Conservation (phyloP, 2,888 invertebrate genomes). For the Dynastes tityus region DNA sequence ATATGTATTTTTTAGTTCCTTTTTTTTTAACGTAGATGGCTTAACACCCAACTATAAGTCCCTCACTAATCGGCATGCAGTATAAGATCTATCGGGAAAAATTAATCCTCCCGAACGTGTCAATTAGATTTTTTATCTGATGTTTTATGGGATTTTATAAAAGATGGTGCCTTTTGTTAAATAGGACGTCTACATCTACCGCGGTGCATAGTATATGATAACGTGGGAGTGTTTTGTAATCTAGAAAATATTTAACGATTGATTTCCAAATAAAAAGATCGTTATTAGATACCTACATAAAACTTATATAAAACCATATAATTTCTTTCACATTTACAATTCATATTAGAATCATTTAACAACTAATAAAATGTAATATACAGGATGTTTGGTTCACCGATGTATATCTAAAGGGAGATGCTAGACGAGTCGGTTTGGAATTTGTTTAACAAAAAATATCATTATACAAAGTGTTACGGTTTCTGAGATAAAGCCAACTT, state of each 20-base stretch:
- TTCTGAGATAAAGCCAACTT: too few relatives aligned
- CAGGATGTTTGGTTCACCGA: too few relatives aligned
- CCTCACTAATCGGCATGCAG: conserved; percentile 18
- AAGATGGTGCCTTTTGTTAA: neutral
- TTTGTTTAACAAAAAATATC: too few relatives aligned
- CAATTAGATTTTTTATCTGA: conserved; percentile 39
- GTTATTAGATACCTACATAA: too few relatives aligned
- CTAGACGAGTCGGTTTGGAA: too few relatives aligned
- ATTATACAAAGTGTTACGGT: too few relatives aligned
- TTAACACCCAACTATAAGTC: conserved; percentile 24
- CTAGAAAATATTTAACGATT: conserved; percentile 4
- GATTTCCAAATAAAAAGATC: neutral
- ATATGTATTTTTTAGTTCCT: conserved; percentile 6
- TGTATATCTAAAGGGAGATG: too few relatives aligned
- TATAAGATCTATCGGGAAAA: conserved; percentile 29
- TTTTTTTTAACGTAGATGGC: conserved; percentile 28
- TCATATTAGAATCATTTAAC: too few relatives aligned
- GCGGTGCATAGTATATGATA: conserved; percentile 19
- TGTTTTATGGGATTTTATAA: conserved; percentile 30
- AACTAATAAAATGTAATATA: too few relatives aligned
- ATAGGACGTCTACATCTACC: neutral
- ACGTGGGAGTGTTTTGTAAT: conserved; percentile 19
- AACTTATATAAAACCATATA: too few relatives aligned
- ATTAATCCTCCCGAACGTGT: conserved; percentile 36
- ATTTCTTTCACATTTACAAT: too few relatives aligned